A percentile compares a stretch with the other conserved stretches of the same genome.
Evolutionary conservation across 2,888 invertebrate species (phyloP).

Genomic region (Operophtera brumata): DNA sequence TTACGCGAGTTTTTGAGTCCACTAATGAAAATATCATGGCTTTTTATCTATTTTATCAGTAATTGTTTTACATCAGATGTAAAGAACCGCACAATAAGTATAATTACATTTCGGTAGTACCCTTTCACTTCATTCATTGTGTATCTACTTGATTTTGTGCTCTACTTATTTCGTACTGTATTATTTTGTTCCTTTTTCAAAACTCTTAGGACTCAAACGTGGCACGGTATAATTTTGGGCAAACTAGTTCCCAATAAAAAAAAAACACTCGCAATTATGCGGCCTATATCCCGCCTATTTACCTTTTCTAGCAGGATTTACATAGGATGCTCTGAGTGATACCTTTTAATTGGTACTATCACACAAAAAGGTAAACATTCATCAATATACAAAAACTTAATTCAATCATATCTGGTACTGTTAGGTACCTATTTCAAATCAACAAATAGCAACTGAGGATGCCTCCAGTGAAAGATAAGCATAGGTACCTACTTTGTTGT

Average conservation of each 20-base stretch:
- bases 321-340: background rate
- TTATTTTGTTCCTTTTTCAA: conserved; percentile 39
- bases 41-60: conserved; percentile 7
- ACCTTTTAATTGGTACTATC: too few relatives aligned
- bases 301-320: background rate
- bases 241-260: background rate
- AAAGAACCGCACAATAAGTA: conserved; percentile 40
- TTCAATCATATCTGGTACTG: too few relatives aligned
- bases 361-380: too few relatives aligned
- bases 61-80: conserved; percentile 24
- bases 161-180: conserved; percentile 68
- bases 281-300: too few relatives aligned
- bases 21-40: conserved; percentile 1
- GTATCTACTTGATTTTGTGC: conserved; percentile 68
- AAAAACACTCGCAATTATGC: too few relatives aligned
- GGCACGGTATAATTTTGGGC: conserved; percentile 6
- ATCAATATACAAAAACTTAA: too few relatives aligned
- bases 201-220: conserved; percentile 26
- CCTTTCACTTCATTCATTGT: conserved; percentile 79
- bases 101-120: conserved; percentile 59
- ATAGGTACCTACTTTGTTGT: too few relatives aligned
- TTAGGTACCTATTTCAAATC: too few relatives aligned
- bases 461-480: too few relatives aligned
- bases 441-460: too few relatives aligned
- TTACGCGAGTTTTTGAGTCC: conserved; percentile 14